A percentile compares a stretch with the other conserved stretches of the same genome.
phyloP scores from a whole-genome alignment of 53 echinoderm and acorn worm species.

The Temnopleurus reevesii region DNA sequence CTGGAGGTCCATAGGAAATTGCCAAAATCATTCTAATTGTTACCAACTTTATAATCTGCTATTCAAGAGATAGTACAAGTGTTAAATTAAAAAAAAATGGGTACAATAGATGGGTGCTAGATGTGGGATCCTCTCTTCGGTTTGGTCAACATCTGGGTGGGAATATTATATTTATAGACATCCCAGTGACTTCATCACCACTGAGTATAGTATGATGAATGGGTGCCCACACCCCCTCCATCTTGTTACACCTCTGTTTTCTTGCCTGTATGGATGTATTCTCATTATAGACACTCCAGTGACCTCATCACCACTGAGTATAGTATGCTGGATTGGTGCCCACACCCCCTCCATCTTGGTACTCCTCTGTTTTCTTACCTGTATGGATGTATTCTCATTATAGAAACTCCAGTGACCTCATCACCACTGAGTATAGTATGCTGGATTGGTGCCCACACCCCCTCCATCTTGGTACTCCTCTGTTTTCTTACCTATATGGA shows the following conservation, averaged over 20 bases:
- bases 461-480: slow-evolving; percentile 65
- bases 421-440: slow-evolving; percentile 89
- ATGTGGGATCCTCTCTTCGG: no score
- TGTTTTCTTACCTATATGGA: neutral
- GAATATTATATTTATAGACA: slow-evolving; percentile 68
- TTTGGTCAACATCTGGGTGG: no score
- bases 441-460: slow-evolving; percentile 84
- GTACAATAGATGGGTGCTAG: no score
- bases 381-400: slow-evolving; percentile 55
- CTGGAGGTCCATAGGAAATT: no score
- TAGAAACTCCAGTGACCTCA: slow-evolving; percentile 80
- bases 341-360: slow-evolving; percentile 92
- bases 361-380: neutral
- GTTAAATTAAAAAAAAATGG: no score
- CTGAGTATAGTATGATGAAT: slow-evolving; percentile 82
- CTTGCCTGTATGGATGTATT: neutral
- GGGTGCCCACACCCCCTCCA: slow-evolving; percentile 93
- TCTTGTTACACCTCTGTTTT: neutral
- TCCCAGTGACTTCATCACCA: slow-evolving; percentile 82
- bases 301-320: slow-evolving; percentile 78
- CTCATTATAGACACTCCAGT: slow-evolving; percentile 87
- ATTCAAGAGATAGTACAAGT: no score
- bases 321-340: slow-evolving; percentile 82
- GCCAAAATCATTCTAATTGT: no score
- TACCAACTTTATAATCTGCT: no score